A percentile compares a stretch with the other conserved stretches of the same genome.
Evolutionary conservation across 2,797 vertebrate genomes (phyloP).

Genomic region (Rhabdomys pumilio): DNA sequence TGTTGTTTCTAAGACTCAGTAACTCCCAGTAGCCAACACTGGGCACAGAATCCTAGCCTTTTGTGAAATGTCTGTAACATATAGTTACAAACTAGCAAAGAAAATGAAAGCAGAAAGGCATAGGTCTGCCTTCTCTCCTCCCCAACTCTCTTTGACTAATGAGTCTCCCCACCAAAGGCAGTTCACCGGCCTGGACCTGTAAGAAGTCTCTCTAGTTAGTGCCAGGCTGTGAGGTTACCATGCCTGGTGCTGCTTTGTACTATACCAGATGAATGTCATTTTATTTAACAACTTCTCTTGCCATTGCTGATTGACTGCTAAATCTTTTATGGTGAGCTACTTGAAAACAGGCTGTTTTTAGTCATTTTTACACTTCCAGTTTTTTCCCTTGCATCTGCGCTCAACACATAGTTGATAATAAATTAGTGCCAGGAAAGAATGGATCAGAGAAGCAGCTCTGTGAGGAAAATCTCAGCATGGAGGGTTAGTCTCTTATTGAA

Average conservation of each 20-base stretch:
- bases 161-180: not conserved
- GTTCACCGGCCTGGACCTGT: not conserved
- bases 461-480: not conserved
- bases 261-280: not conserved
- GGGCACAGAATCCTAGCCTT: not conserved
- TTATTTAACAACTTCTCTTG: not conserved
- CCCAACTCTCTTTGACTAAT: not conserved
- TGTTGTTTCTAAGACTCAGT: not conserved
- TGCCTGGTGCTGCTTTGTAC: not conserved
- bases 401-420: slow-evolving; percentile 30
- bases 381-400: slow-evolving; percentile 33
- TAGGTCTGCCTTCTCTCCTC: not conserved
- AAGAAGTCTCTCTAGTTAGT: not conserved
- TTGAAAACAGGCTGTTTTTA: slow-evolving; percentile 56
- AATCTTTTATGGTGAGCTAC: not conserved
- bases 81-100: not conserved
- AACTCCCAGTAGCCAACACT: not conserved
- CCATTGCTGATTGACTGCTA: not conserved
- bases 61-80: not conserved
- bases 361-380: slow-evolving; percentile 22
- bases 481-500: not conserved
- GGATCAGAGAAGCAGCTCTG: not conserved
- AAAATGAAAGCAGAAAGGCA: not conserved
- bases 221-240: no score
- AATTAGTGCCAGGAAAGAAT: slow-evolving; percentile 32